Evolutionary conservation across 2,113 vertebrate species (phyloP).

Genomic region (Hippocampus guttulatus): DNA sequence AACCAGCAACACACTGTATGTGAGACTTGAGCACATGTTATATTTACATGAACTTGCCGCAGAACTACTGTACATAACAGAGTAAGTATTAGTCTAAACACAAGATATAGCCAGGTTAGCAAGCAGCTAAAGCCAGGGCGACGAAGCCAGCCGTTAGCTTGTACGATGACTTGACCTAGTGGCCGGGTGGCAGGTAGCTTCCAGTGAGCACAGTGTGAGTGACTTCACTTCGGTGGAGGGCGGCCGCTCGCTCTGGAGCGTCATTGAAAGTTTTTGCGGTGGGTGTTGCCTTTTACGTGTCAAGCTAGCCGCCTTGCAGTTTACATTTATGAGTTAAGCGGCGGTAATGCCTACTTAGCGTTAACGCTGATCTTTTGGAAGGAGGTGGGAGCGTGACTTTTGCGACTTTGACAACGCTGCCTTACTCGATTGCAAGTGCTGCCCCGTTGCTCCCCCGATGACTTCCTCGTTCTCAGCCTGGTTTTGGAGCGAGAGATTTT

Average conservation of each 20-base stretch:
- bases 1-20: too few species aligned
- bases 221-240: background rate
- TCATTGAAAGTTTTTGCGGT: slow-evolving; percentile 16
- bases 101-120: background rate
- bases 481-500: slow-evolving; percentile 69
- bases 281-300: slow-evolving; percentile 41
- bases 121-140: background rate
- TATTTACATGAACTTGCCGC: background rate
- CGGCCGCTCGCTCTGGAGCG: background rate
- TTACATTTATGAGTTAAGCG: slow-evolving; percentile 4
- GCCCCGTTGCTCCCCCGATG: slow-evolving; percentile 36
- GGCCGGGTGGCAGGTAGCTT: background rate
- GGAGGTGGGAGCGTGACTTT: slow-evolving; percentile 3
- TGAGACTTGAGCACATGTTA: too few species aligned
- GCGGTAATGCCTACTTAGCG: slow-evolving; percentile 20
- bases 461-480: slow-evolving; percentile 55
- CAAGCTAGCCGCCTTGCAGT: slow-evolving; percentile 12
- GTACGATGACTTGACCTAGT: background rate
- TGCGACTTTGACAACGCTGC: background rate
- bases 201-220: background rate
- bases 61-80: background rate
- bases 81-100: background rate
- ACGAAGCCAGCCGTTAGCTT: background rate
- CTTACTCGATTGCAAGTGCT: background rate
- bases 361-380: background rate